Percentiles rank a stretch among this genome's conserved stretches.
These are phyloP conservation scores for Epinephelus cyanopodus DNA, from an alignment of 2,113 vertebrate species.

Conservation along the genomic window DNA sequence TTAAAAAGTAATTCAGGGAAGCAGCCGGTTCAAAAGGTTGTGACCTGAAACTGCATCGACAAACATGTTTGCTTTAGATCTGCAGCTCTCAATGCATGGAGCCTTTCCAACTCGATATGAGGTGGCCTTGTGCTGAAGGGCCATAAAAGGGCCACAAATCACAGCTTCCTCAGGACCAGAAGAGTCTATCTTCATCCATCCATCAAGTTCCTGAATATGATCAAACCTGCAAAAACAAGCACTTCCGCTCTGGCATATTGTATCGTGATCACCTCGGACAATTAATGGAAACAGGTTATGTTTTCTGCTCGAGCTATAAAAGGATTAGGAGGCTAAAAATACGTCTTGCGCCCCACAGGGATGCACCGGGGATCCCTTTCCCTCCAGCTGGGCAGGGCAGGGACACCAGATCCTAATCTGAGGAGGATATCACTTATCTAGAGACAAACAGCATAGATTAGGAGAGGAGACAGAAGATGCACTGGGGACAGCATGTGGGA, in stretches of 20 bases:
- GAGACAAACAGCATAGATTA: constrained; percentile 87
- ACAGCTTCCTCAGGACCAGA: constrained; percentile 29
- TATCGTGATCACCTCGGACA: constrained; percentile 51
- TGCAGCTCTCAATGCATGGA: constrained; percentile 22
- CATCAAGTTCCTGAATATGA: constrained; percentile 5
- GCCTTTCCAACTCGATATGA: constrained; percentile 42
- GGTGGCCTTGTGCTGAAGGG: constrained; percentile 29
- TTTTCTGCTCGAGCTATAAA: constrained; percentile 68
- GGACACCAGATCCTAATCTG: constrained; percentile 80
- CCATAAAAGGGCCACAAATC: constrained; percentile 69
- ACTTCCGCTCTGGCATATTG: constrained; percentile 20
- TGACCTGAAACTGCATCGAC: background rate
- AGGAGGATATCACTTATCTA: constrained; percentile 84
- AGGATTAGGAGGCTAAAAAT: constrained; percentile 84
- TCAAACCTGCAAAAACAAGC: constrained; percentile 18
- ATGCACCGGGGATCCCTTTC: constrained; percentile 70
- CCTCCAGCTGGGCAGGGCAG: constrained; percentile 68
- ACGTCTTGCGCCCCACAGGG: constrained; percentile 57
- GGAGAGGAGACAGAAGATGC: constrained; percentile 85
- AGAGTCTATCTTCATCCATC: constrained; percentile 15
- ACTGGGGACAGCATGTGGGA: constrained; percentile 83
- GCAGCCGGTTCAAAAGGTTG: constrained; percentile 12
- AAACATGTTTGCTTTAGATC: constrained; percentile 14
- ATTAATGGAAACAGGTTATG: constrained; percentile 60
- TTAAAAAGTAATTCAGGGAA: constrained; percentile 34